These are phyloP conservation scores for Cynodonichthys magdalenae DNA, from an alignment of 2,797 vertebrate genomes.

Conservation along the genomic window DNA sequence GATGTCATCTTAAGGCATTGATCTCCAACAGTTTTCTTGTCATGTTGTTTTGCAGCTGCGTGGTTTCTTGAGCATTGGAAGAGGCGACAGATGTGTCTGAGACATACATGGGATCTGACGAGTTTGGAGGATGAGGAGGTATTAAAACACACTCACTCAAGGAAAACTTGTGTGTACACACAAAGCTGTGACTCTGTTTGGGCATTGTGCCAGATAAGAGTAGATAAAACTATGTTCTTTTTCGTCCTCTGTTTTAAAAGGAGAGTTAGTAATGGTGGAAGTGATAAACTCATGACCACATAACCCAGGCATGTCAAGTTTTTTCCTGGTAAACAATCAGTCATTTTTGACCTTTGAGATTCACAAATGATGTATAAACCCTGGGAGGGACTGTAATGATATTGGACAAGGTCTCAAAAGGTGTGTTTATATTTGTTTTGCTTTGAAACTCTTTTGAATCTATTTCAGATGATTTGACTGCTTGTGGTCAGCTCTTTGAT, in stretches of 20 bases:
- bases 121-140: conserved; percentile 96
- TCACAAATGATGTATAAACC: conserved; percentile 16
- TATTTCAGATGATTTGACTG: too few relatives aligned
- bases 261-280: conserved; percentile 7
- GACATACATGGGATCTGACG: conserved; percentile 94
- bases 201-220: not conserved
- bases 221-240: not conserved
- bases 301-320: conserved; percentile 9
- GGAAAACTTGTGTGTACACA: not conserved
- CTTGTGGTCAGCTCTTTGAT: too few relatives aligned
- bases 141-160: conserved; percentile 1
- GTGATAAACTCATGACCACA: conserved; percentile 26
- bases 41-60: conserved; percentile 81
- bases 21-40: conserved; percentile 16
- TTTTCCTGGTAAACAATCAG: conserved; percentile 34
- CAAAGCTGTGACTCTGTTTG: not conserved
- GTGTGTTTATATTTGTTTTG: not conserved
- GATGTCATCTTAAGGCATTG: too few relatives aligned
- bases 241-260: not conserved
- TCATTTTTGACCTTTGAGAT: conserved; percentile 2
- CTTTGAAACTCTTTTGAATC: too few relatives aligned
- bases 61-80: conserved; percentile 99
- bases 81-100: conserved; percentile 92
- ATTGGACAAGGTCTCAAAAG: conserved; percentile 60
- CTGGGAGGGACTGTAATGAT: conserved; percentile 53